Evolutionary conservation across 2,113 vertebrate species (phyloP).

Genomic region (Cromileptes altivelis): DNA sequence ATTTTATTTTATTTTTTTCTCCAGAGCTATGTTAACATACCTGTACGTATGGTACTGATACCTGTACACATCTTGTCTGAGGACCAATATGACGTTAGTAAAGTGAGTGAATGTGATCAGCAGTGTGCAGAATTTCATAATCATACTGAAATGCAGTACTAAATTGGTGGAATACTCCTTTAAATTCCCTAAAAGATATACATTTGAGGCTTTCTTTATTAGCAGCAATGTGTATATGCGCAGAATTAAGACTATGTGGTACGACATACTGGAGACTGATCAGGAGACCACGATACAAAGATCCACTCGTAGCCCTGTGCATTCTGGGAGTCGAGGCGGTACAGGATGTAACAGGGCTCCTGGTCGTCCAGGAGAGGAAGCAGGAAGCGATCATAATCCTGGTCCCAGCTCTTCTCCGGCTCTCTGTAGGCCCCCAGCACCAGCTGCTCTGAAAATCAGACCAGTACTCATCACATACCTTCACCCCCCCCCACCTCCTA

Average conservation of each 20-base stretch:
- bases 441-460: slow-evolving; percentile 94
- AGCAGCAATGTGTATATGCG: neutral
- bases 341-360: slow-evolving; percentile 96
- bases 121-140: neutral
- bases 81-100: neutral
- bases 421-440: slow-evolving; percentile 93
- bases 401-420: slow-evolving; percentile 91
- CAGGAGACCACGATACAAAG: slow-evolving; percentile 98
- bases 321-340: slow-evolving; percentile 96
- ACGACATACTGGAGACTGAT: slow-evolving; percentile 92
- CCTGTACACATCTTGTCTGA: neutral
- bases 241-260: neutral
- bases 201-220: neutral
- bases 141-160: neutral
- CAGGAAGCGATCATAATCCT: slow-evolving; percentile 92
- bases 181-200: neutral
- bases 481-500: neutral
- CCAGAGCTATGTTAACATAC: neutral
- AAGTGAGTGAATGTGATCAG: neutral
- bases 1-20: too few species aligned
- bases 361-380: slow-evolving; percentile 92
- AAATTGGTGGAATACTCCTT: neutral
- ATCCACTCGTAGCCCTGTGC: slow-evolving; percentile 97
- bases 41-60: neutral
- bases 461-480: slow-evolving; percentile 77